Evolutionary conservation across 37 sponge, comb jelly and placozoan genomes (phyloP), one percentile per base, ranked within the genome.

Genomic region (Spongilla lacustris): DNA sequence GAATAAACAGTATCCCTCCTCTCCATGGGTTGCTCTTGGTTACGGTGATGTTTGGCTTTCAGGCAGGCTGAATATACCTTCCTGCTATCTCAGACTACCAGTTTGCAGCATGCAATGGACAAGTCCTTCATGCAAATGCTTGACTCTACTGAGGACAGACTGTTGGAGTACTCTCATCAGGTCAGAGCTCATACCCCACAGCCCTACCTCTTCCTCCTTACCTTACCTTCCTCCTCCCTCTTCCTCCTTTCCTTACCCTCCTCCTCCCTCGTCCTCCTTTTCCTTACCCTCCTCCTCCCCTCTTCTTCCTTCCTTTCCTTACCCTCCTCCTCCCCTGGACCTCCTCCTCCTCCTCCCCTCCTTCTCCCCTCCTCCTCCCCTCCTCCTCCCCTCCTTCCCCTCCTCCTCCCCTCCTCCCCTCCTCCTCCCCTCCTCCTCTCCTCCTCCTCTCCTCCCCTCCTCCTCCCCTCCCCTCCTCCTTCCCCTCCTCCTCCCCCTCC

Each of bases 151-250:
- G 21, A 58, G 19, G 58, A 17, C 58, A 19, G 19, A 58, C 58
- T 58, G 19, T 58, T 58, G 58, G 21, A 58, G 58, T 58, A 58
- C 58, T 58, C 58, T 17, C 58, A 58, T 58, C 58, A 58, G 58
- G 58, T 58, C 58, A 58, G 58, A 58, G 14, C 19, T 58, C 12
- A 50, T 50, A 73, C 26, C 26, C 68, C 23, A 35, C 71, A 30
- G 0, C 34, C 68, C 36, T 41, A 8, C 37, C 38, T 75, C 73
- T 73, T 11, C 73, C 28, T 30, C 37, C 83, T 25, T 41, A 81
- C 86, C 70, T 73, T 41, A 67, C 26, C 77, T 75, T 75, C 14
- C 12, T 36, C 35, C 67, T 77, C 77, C 67, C 85, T 37, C 50
- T 32, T 9, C 75, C 76, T 26, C 31, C 29, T 13, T 13, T 12